phyloP scores from a whole-genome alignment of 2,113 vertebrate species.

The Regulus satrapa region DNA sequence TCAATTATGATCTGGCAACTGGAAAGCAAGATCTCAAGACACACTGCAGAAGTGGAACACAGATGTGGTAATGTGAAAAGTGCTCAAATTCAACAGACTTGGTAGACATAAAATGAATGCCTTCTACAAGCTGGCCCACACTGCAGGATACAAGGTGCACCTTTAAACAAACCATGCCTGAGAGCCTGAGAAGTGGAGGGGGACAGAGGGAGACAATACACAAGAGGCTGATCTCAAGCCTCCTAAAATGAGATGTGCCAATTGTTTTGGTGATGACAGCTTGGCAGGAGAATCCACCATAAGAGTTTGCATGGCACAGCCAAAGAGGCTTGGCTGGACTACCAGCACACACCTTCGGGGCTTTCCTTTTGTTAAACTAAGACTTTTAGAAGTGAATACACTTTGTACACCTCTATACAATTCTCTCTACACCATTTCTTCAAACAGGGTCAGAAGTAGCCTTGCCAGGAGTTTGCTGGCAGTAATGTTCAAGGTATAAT shows the following conservation, averaged over 20 bases:
- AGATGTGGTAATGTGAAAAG: background rate
- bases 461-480: background rate
- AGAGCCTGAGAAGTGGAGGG: rapidly evolving
- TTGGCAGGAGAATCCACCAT: rapidly evolving
- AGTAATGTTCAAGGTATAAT: background rate
- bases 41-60: background rate
- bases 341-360: background rate
- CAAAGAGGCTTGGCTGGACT: background rate
- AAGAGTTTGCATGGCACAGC: rapidly evolving
- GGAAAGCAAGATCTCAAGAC: background rate
- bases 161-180: background rate
- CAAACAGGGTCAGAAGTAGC: background rate
- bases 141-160: background rate
- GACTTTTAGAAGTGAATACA: background rate
- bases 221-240: background rate
- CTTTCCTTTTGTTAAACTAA: background rate
- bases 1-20: background rate
- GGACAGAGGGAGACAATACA: rapidly evolving
- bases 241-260: background rate
- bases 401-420: background rate
- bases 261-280: background rate
- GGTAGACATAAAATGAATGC: rapidly evolving
- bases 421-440: background rate
- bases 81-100: background rate
- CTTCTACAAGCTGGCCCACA: background rate